phyloP scores from a whole-genome alignment of 2,113 vertebrate genomes.

The Poecile atricapillus region DNA sequence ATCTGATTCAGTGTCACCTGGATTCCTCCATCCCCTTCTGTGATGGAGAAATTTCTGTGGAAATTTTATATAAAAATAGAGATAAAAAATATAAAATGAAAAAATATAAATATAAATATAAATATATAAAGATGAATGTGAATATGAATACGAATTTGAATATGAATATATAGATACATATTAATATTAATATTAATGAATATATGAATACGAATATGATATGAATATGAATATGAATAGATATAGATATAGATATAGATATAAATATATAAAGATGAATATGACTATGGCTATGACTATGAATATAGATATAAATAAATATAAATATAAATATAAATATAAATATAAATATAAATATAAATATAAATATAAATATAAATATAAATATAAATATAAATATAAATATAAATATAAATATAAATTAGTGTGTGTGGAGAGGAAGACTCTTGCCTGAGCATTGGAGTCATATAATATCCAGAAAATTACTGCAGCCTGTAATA shows the following conservation, averaged over 20 bases:
- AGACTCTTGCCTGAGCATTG: not conserved
- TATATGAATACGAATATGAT: not conserved
- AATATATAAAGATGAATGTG: not conserved
- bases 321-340: not conserved
- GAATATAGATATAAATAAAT: no score
- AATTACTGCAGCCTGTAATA: not conserved
- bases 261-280: no score
- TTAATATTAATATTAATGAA: no score
- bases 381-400: not conserved
- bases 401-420: not conserved
- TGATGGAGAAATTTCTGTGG: not conserved
- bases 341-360: no score
- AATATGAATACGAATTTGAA: not conserved
- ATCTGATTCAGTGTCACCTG: not conserved
- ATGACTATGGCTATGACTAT: no score
- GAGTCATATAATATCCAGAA: not conserved
- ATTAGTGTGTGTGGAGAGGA: not conserved
- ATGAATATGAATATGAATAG: not conserved
- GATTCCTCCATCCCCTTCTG: not conserved
- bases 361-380: not conserved
- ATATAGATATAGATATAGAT: no score
- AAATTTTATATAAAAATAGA: not conserved
- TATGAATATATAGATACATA: not conserved
- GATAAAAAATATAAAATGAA: no score
- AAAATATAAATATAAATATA: no score